phyloP scores from a whole-genome alignment of 2,888 invertebrate genomes.

The Fissipunctia ypsillon region DNA sequence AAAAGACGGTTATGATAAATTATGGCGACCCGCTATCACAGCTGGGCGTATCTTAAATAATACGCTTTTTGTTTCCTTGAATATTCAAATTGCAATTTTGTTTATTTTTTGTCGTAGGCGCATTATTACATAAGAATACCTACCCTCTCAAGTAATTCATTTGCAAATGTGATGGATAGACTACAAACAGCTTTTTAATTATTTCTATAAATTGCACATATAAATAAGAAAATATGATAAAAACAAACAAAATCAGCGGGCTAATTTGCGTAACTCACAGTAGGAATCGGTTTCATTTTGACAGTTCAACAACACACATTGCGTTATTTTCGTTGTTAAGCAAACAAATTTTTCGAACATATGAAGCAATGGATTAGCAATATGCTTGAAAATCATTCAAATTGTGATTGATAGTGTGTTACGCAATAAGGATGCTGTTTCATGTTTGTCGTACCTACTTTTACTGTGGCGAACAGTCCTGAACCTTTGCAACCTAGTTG shows the following conservation, averaged over 20 bases:
- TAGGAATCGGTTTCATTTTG: too few relatives aligned
- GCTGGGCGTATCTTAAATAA: slow-evolving; percentile 65
- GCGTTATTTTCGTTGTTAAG: too few relatives aligned
- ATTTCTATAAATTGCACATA: not conserved
- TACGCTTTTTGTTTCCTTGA: slow-evolving; percentile 65
- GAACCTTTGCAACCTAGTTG: slow-evolving; percentile 61
- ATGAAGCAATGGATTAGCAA: too few relatives aligned
- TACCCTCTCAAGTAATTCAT: not conserved
- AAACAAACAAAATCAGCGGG: not conserved
- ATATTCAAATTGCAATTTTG: slow-evolving; percentile 51
- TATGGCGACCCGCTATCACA: slow-evolving; percentile 70
- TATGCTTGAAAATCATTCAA: too few relatives aligned
- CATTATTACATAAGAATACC: slow-evolving; percentile 11
- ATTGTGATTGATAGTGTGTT: too few relatives aligned
- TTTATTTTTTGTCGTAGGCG: slow-evolving; percentile 31
- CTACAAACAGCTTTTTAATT: not conserved
- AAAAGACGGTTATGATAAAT: slow-evolving; percentile 78
- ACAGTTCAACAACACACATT: too few relatives aligned
- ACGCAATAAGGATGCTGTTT: too few relatives aligned
- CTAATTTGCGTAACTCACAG: too few relatives aligned
- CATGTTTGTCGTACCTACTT: too few relatives aligned
- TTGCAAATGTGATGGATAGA: slow-evolving; percentile 9
- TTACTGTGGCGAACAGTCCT: not conserved
- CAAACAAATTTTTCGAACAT: too few relatives aligned
- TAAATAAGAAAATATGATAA: not conserved